Base-by-base conservation (phyloP, 1,140 invertebrate species). In the Procambarus clarkii region DNA sequence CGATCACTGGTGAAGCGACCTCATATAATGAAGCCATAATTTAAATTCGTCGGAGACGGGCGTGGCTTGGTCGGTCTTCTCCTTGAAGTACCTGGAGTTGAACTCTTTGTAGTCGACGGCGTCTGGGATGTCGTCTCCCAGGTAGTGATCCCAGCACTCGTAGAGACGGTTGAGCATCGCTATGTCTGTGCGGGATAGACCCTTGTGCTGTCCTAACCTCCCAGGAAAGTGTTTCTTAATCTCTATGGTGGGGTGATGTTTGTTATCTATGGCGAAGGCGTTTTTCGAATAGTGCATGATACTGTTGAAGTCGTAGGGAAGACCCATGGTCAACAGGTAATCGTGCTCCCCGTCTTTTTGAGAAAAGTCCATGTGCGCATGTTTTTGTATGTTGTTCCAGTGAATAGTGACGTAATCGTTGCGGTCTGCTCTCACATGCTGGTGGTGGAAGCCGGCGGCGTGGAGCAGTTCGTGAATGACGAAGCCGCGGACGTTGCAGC, bases 381-480 rank as follows among this genome's bases (percentile, higher is more conserved):
- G 34, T 21, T 8, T 54, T 44, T 78, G 77, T 34, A 94, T 92
- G 86, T 91, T 92, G 80, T 93, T 86, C 48, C 88, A 81, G 69
- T 92, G 69, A 34, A 93, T 92, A 54, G 69, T 78, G 48, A 92
- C 88, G 92, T 92, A 92, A 50, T 89, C 60, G 93, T 98, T 97
- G 24, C 98, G 95, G 92, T 98, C 98, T 50, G 95, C 95, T 45
- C 97, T 95, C 93, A 96, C 97, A 94, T 98, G 98, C 93, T 98
- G 97, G 94, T 98, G 98, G 93, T 97, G 95, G 94, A 98, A 98
- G 1, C 92, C 92, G 87, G 88, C 93, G 0, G 97, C 96, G 93
- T 98, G 98, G 95, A 98, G 96, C 92, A 98, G 94, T 94, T 98
- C 97, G 93, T 98, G 98, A 45, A 97, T 94, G 34, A 97, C 95